phyloP scores from a whole-genome alignment of 1,140 invertebrate species.

The Dreissena polymorpha region DNA sequence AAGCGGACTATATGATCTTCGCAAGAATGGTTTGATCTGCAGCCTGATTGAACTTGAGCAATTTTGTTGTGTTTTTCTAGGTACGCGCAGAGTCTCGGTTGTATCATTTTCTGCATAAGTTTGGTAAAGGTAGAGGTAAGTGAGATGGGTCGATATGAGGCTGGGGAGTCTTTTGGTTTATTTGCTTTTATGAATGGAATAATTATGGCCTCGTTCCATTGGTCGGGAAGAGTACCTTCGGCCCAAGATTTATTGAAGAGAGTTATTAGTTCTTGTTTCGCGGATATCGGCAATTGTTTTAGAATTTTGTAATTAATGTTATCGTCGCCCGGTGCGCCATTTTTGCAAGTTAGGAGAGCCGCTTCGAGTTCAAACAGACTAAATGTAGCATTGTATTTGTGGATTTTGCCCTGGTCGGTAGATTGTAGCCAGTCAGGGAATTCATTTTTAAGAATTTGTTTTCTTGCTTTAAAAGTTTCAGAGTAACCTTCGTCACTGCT shows the following conservation, averaged over 20 bases:
- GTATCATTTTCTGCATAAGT: constrained; percentile 26
- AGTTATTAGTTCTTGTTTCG: background rate
- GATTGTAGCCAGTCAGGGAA: too few relatives aligned
- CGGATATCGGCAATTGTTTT: background rate
- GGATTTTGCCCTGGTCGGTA: too few relatives aligned
- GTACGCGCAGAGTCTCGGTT: background rate
- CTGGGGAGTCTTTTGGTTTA: constrained; percentile 13
- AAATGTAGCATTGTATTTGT: background rate
- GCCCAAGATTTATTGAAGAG: constrained; percentile 15
- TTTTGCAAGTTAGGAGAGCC: background rate
- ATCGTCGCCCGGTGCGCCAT: constrained; percentile 1
- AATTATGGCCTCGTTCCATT: constrained; percentile 7
- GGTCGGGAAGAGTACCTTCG: background rate
- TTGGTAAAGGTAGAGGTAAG: constrained; percentile 27
- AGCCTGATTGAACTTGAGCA: background rate
- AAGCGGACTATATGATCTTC: background rate
- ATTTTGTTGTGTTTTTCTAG: constrained; percentile 7
- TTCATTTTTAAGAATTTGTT: too few relatives aligned
- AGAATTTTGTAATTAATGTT: background rate
- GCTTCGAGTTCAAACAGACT: constrained; percentile 1
- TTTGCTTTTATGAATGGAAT: background rate
- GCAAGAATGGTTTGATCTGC: background rate
- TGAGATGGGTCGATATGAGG: constrained; percentile 17
- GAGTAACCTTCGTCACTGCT: too few relatives aligned
- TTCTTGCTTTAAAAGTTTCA: too few relatives aligned